Conservation (phyloP, 1,140 invertebrate genomes). For the Panulirus ornatus region DNA sequence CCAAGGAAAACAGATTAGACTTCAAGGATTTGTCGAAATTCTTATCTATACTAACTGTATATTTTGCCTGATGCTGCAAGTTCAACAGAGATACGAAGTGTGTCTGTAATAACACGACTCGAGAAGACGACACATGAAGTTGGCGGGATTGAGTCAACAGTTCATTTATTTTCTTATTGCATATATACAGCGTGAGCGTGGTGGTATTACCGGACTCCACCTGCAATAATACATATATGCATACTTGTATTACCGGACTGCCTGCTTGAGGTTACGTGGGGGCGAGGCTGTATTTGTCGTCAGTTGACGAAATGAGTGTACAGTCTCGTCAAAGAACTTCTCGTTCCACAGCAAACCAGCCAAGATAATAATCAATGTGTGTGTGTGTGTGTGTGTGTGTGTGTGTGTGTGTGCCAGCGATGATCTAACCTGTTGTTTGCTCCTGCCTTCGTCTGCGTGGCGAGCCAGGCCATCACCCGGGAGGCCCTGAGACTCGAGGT, state of each 20-base stretch:
- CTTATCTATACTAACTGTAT: neutral
- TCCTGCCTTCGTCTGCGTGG: neutral
- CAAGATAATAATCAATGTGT: too few species aligned
- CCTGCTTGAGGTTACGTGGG: neutral
- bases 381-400: constrained; percentile 41
- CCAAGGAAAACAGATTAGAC: neutral
- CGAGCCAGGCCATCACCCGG: constrained; percentile 45
- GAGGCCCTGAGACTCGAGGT: constrained; percentile 52
- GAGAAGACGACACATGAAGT: neutral
- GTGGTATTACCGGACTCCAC: neutral
- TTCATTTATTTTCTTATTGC: neutral
- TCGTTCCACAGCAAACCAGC: too few species aligned
- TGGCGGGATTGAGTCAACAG: neutral
- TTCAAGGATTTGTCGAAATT: neutral
- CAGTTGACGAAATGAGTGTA: neutral
- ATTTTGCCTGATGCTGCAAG: neutral
- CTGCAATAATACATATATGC: neutral
- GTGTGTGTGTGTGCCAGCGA: constrained; percentile 13
- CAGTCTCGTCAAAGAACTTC: neutral
- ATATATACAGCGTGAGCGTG: neutral
- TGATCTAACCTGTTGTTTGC: neutral
- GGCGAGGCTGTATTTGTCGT: neutral
- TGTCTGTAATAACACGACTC: neutral
- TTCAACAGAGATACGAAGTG: neutral
- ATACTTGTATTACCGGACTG: neutral